A percentile compares a stretch with the other conserved stretches of the same genome.
phyloP scores from a whole-genome alignment of 2,888 invertebrate species.

The Pocota personata region DNA sequence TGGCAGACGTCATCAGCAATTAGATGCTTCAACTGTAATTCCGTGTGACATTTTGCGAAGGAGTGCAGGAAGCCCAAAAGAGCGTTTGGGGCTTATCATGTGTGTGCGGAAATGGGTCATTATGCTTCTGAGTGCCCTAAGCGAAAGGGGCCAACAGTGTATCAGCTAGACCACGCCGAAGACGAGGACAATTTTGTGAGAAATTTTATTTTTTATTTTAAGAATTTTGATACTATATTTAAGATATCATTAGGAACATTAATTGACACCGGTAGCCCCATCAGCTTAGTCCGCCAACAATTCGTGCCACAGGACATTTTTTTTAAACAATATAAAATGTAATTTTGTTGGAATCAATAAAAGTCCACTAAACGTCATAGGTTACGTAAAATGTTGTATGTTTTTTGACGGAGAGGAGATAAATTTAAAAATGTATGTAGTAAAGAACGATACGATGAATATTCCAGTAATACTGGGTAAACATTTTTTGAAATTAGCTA shows the following conservation, averaged over 20 bases:
- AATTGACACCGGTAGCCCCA: neutral
- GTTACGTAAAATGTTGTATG: neutral
- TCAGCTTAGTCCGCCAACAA: too few relatives aligned
- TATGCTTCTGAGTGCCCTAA: too few relatives aligned
- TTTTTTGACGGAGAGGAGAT: neutral
- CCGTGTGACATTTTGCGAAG: neutral
- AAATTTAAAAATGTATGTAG: neutral
- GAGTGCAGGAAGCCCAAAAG: too few relatives aligned
- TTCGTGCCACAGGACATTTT: neutral
- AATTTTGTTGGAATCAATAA: conserved; percentile 28
- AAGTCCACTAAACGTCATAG: neutral
- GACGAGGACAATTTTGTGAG: neutral
- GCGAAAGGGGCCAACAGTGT: neutral
- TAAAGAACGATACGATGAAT: conserved; percentile 23
- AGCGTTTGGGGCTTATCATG: neutral
- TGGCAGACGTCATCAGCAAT: neutral
- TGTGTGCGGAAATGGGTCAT: neutral
- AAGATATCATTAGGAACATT: neutral
- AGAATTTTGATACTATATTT: too few relatives aligned
- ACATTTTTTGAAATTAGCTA: conserved; percentile 12
- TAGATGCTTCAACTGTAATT: neutral
- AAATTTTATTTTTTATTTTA: neutral
- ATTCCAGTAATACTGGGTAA: conserved; percentile 17
- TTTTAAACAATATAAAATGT: neutral
- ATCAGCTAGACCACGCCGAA: neutral